Evolutionary conservation across 2,113 vertebrate genomes (phyloP).

Genomic region (Lonchura striata): DNA sequence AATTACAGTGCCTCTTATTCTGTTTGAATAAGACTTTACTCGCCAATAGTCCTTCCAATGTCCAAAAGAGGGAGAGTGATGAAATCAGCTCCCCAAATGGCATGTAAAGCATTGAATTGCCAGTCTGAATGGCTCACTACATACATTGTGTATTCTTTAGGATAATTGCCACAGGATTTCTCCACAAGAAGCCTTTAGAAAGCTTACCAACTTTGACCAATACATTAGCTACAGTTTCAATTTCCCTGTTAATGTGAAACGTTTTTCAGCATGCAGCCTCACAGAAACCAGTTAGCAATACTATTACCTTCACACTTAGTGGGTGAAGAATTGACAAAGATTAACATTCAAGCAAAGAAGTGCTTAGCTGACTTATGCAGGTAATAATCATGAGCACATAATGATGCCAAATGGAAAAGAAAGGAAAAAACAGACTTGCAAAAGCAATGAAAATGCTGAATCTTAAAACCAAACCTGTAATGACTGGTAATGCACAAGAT

Average conservation of each 20-base stretch:
- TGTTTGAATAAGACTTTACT: background rate
- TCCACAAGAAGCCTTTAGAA: conserved; percentile 12
- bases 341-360: background rate
- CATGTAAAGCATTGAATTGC: conserved; percentile 1
- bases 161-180: background rate
- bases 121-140: background rate
- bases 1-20: background rate
- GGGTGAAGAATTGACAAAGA: conserved; percentile 35
- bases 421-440: background rate
- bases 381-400: background rate
- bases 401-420: background rate
- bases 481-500: background rate
- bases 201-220: conserved; percentile 30
- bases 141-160: background rate
- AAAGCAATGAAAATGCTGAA: background rate
- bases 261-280: conserved; percentile 8
- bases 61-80: background rate
- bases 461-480: background rate
- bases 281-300: conserved; percentile 22
- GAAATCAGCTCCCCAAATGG: background rate
- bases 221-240: conserved; percentile 47
- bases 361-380: background rate
- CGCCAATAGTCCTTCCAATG: background rate
- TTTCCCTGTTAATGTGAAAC: conserved; percentile 15
- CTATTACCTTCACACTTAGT: conserved; percentile 29